These are phyloP conservation scores for Beris morrisii DNA, from an alignment of 2,888 invertebrate species.

Conservation along the genomic window DNA sequence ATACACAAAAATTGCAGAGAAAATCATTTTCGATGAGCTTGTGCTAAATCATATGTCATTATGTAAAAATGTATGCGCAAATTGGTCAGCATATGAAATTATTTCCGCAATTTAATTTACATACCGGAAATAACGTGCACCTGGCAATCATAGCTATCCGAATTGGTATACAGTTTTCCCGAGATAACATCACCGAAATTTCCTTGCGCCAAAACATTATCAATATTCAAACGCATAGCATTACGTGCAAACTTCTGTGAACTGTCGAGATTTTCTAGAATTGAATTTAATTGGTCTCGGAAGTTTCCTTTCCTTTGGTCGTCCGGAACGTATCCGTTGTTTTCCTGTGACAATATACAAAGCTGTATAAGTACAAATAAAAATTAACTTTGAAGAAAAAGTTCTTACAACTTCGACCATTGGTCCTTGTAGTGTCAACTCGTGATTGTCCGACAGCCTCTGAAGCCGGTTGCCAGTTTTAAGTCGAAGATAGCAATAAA, in stretches of 20 bases:
- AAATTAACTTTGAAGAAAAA: background rate
- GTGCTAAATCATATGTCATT: background rate
- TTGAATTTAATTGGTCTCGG: slow-evolving; percentile 74
- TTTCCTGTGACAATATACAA: slow-evolving; percentile 59
- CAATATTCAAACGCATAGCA: slow-evolving; percentile 70
- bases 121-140: slow-evolving; percentile 66
- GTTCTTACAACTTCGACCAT: slow-evolving; percentile 68
- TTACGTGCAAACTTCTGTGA: slow-evolving; percentile 63
- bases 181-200: slow-evolving; percentile 77
- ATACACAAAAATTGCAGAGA: slow-evolving; percentile 3
- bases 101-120: background rate
- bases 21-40: background rate
- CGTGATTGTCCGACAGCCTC: slow-evolving; percentile 64
- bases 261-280: slow-evolving; percentile 60
- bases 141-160: slow-evolving; percentile 55
- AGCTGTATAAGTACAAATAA: slow-evolving; percentile 15
- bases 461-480: slow-evolving; percentile 52
- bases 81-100: background rate
- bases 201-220: slow-evolving; percentile 71
- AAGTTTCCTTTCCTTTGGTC: slow-evolving; percentile 76
- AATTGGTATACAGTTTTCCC: slow-evolving; percentile 63
- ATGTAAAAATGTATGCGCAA: background rate
- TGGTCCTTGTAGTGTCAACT: slow-evolving; percentile 75
- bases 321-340: slow-evolving; percentile 75
- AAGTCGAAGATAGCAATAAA: slow-evolving; percentile 58